These are phyloP conservation scores for Palythoa grandiflora DNA, from an alignment of 92 coral and sea anemone genomes.

Conservation along the genomic window DNA sequence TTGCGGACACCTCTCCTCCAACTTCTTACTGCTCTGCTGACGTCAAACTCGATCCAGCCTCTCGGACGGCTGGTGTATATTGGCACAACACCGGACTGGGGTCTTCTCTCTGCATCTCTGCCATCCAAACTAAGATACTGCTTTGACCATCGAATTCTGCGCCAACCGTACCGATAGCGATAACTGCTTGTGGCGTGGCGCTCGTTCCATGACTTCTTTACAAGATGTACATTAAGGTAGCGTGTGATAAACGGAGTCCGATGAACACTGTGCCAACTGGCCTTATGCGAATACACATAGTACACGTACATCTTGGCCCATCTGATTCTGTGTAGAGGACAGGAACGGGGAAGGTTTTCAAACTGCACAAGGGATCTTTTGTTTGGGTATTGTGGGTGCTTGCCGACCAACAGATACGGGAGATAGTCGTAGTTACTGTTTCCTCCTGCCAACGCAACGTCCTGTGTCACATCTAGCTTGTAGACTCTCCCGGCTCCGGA, in stretches of 20 bases:
- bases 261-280: constrained; percentile 47
- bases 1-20: constrained; percentile 67
- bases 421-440: constrained; percentile 42
- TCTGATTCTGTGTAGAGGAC: constrained; percentile 36
- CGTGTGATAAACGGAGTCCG: constrained; percentile 64
- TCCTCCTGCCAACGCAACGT: constrained; percentile 62
- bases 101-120: constrained; percentile 13
- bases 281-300: constrained; percentile 71
- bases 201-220: constrained; percentile 71
- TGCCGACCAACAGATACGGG: constrained; percentile 61
- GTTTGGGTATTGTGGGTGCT: constrained; percentile 61
- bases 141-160: background rate
- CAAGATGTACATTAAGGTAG: constrained; percentile 58
- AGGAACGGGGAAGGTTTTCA: constrained; percentile 48
- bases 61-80: constrained; percentile 54
- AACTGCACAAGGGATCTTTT: constrained; percentile 77
- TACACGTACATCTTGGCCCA: constrained; percentile 72
- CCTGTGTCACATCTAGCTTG: constrained; percentile 61
- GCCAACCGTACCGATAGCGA: background rate
- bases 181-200: constrained; percentile 67
- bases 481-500: constrained; percentile 39
- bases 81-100: constrained; percentile 39
- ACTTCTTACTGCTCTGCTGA: constrained; percentile 62
- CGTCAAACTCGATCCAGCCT: constrained; percentile 76
- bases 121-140: constrained; percentile 25